Evolutionary conservation across 2,888 invertebrate genomes (phyloP).

Genomic region (Litoditis marina): DNA sequence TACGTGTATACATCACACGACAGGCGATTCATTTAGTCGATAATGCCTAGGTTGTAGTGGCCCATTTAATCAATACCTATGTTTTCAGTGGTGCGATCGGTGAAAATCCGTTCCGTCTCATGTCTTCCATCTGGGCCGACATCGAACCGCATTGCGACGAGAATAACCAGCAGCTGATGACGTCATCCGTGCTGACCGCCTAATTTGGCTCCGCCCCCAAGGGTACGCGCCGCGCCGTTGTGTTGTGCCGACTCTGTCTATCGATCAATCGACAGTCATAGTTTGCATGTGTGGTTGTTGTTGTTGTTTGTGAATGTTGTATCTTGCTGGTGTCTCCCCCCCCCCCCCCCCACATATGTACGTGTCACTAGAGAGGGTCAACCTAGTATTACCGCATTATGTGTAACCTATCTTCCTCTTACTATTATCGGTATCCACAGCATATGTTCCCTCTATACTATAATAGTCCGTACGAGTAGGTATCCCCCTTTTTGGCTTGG

Average conservation of each 20-base stretch:
- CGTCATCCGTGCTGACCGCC: constrained; percentile 10
- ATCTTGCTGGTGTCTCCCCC: not conserved
- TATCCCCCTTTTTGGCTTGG: constrained; percentile 3
- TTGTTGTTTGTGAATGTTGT: not conserved
- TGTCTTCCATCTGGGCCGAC: constrained; percentile 21
- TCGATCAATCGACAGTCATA: no score
- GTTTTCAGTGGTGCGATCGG: constrained; percentile 6
- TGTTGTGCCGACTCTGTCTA: not conserved
- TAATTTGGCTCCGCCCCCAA: constrained; percentile 7
- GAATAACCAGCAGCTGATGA: constrained; percentile 18
- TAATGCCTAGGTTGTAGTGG: no score
- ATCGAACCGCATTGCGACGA: constrained; percentile 18
- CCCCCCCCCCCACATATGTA: constrained; percentile 12
- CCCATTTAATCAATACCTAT: not conserved
- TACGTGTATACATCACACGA: no score
- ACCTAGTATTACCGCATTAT: constrained; percentile 15
- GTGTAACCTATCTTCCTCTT: no score
- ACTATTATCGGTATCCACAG: no score
- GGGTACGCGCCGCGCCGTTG: not conserved
- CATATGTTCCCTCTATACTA: no score
- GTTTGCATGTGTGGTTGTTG: not conserved
- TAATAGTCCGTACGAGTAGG: constrained; percentile 14
- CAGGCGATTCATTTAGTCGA: no score
- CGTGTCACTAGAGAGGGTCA: constrained; percentile 11
- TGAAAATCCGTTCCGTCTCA: constrained; percentile 15